These are phyloP conservation scores for Mythimna ferrago DNA, from an alignment of 2,888 invertebrate genomes.

Conservation along the genomic window DNA sequence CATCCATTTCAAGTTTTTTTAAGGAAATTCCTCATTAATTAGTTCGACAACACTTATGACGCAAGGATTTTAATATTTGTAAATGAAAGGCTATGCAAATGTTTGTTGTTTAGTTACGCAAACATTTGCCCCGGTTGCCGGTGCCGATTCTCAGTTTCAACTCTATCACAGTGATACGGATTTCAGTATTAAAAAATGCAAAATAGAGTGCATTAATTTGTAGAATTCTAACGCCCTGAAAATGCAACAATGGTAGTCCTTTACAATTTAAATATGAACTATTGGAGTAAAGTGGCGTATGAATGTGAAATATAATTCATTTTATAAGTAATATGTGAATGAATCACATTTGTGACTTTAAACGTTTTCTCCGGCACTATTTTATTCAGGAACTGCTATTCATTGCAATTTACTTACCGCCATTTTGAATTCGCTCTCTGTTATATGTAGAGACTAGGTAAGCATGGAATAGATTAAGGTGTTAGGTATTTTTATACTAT, in stretches of 20 bases:
- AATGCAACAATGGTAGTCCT: background rate
- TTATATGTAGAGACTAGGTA: constrained; percentile 4
- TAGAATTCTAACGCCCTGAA: background rate
- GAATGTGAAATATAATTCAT: constrained; percentile 52
- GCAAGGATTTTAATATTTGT: background rate
- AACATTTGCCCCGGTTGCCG: no score
- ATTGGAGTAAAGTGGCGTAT: constrained; percentile 1
- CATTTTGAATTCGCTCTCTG: constrained; percentile 52
- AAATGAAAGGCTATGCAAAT: background rate
- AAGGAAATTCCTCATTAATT: background rate
- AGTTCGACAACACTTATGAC: no score
- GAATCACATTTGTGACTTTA: constrained; percentile 67
- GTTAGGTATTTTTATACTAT: background rate
- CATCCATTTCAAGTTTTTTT: no score
- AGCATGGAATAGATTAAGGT: constrained; percentile 21
- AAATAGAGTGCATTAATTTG: background rate
- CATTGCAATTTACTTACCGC: constrained; percentile 48
- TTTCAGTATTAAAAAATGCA: no score
- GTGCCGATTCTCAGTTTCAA: no score
- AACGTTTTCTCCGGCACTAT: constrained; percentile 58
- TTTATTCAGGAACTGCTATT: constrained; percentile 58
- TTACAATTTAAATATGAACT: constrained; percentile 24
- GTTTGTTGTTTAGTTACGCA: background rate
- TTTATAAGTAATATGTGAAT: constrained; percentile 55
- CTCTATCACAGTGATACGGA: no score